These are phyloP conservation scores for Andrena trimmerana DNA, from an alignment of 2,888 invertebrate genomes.

Conservation along the genomic window DNA sequence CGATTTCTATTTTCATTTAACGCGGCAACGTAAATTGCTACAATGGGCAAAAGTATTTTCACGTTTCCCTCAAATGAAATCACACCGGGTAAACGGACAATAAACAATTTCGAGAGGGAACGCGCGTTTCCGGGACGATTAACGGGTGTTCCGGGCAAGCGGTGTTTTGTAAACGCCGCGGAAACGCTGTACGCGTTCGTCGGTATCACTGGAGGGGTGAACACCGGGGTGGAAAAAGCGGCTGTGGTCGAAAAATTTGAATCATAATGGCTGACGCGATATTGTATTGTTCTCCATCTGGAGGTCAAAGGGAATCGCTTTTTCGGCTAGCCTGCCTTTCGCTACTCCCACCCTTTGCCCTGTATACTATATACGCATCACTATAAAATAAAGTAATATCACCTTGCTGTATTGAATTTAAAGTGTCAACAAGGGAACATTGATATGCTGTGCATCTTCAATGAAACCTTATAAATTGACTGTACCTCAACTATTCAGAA, in stretches of 20 bases:
- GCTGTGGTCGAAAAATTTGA: conserved; percentile 78
- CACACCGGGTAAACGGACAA: conserved; percentile 31
- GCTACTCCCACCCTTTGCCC: neutral
- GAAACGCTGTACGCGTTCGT: conserved; percentile 62
- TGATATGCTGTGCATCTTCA: no score
- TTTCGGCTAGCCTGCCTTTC: conserved; percentile 14
- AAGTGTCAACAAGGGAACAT: no score
- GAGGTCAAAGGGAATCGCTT: conserved; percentile 46
- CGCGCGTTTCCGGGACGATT: conserved; percentile 64
- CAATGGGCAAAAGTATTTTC: conserved; percentile 20
- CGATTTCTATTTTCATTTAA: neutral
- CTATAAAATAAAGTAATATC: no score
- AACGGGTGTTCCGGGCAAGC: conserved; percentile 63
- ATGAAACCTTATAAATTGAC: no score
- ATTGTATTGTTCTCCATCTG: conserved; percentile 75
- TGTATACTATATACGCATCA: neutral
- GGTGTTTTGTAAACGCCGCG: conserved; percentile 57
- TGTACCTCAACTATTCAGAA: no score
- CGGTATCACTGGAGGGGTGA: conserved; percentile 60
- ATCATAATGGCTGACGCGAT: conserved; percentile 80
- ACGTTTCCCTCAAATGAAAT: conserved; percentile 21
- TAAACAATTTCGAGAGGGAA: conserved; percentile 59
- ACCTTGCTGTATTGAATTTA: no score
- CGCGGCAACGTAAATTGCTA: neutral
- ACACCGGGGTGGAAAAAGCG: conserved; percentile 36